phyloP scores from a whole-genome alignment of 2,797 vertebrate genomes.

The Nannoperca obscura region DNA sequence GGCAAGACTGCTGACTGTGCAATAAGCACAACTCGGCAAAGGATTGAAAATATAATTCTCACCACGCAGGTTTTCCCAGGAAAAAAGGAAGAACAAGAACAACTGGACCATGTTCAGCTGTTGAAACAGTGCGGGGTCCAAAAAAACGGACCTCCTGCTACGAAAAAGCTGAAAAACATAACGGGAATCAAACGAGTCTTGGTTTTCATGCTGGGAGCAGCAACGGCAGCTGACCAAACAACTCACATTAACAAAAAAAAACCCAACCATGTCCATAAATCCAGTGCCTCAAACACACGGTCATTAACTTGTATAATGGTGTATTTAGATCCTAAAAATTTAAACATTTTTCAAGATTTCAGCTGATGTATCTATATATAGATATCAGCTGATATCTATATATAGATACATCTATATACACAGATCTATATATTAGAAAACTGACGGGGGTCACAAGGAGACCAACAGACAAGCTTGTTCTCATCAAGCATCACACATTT shows the following conservation, averaged over 20 bases:
- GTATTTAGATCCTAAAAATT: background rate
- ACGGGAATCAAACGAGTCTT: background rate
- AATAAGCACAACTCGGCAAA: background rate
- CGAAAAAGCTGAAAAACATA: slow-evolving; percentile 22
- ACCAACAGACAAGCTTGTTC: background rate
- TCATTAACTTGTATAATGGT: background rate
- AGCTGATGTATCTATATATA: too few relatives aligned
- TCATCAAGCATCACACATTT: background rate
- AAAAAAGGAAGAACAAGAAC: background rate
- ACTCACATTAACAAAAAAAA: background rate
- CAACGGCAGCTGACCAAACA: slow-evolving; percentile 58
- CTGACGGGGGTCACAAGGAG: too few relatives aligned
- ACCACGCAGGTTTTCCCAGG: background rate
- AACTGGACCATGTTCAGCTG: slow-evolving; percentile 37
- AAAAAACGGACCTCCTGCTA: background rate
- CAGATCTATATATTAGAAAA: too few relatives aligned
- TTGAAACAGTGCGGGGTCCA: slow-evolving; percentile 9
- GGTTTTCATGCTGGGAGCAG: slow-evolving; percentile 10
- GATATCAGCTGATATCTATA: too few relatives aligned
- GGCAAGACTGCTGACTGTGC: background rate
- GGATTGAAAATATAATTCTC: too few relatives aligned
- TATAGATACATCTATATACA: too few relatives aligned
- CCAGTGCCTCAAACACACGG: background rate
- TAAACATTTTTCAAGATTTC: background rate
- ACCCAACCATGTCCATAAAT: background rate